Evolutionary conservation across 2,113 vertebrate genomes (phyloP).

Genomic region (Actinemys pallida): DNA sequence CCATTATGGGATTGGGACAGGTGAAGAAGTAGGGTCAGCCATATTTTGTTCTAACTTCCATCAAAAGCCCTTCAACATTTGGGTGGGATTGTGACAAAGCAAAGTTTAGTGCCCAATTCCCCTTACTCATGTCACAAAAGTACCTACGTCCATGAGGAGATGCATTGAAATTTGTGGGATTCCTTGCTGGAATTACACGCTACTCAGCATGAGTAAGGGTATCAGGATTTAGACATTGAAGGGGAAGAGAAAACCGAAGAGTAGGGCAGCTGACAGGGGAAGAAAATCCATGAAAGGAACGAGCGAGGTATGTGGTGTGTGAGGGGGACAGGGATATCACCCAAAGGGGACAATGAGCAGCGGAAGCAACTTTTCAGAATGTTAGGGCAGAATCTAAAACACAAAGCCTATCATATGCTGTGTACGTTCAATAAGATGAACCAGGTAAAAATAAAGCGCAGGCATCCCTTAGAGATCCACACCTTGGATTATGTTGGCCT

Average conservation of each 20-base stretch:
- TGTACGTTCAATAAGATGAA: background rate
- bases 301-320: background rate
- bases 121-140: background rate
- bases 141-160: background rate
- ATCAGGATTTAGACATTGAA: too few species aligned
- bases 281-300: background rate
- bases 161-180: background rate
- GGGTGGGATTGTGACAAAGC: background rate
- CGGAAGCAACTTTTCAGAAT: background rate
- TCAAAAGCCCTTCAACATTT: background rate
- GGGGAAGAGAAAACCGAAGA: too few species aligned
- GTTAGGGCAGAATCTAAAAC: background rate
- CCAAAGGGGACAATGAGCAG: background rate
- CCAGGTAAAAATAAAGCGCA: background rate
- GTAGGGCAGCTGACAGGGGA: too few species aligned
- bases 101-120: background rate
- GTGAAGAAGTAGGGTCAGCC: background rate
- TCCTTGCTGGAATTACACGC: background rate
- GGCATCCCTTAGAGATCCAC: background rate
- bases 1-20: background rate
- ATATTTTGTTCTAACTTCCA: rapidly evolving
- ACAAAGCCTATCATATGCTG: background rate
- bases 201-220: background rate
- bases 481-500: background rate
- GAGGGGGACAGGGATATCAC: background rate